phyloP scores from a whole-genome alignment of 2,113 vertebrate genomes.

The Xiphophorus maculatus region DNA sequence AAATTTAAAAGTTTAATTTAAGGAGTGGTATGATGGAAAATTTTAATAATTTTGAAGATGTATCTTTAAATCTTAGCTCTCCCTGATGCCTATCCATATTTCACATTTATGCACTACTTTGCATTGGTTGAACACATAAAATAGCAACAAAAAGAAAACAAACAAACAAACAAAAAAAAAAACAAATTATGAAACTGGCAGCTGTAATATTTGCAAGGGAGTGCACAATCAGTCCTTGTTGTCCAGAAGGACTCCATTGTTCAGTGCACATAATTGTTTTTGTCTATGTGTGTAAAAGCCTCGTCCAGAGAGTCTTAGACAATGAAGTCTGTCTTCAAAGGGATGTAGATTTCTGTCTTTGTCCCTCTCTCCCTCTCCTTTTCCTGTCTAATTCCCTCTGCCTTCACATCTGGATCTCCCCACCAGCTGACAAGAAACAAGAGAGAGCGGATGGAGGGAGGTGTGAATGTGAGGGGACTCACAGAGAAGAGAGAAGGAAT shows the following conservation, averaged over 20 bases:
- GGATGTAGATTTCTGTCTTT: conserved; percentile 59
- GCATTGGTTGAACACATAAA: no score
- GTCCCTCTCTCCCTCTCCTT: conserved; percentile 27
- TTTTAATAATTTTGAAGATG: no score
- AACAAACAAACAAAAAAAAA: no score
- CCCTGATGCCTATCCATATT: no score
- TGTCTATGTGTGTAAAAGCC: conserved; percentile 54
- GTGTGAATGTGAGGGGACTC: conserved; percentile 11
- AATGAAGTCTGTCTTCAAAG: conserved; percentile 63
- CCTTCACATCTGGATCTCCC: conserved; percentile 74
- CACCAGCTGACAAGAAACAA: conserved; percentile 74
- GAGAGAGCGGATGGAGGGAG: conserved; percentile 63
- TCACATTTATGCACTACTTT: no score
- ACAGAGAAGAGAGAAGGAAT: conserved; percentile 1
- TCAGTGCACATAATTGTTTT: conserved; percentile 62
- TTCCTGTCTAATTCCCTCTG: conserved; percentile 56
- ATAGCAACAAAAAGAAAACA: no score
- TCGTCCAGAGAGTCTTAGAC: conserved; percentile 59
- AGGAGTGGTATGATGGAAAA: no score
- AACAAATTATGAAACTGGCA: neutral
- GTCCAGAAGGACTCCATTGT: conserved; percentile 68
- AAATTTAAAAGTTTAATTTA: no score
- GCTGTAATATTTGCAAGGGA: neutral
- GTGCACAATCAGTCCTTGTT: conserved; percentile 44
- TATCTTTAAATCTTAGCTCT: no score